Percentiles rank a stretch among this genome's conserved stretches.
Evolutionary conservation across 2,797 vertebrate genomes (phyloP).

Genomic region (Phrynocephalus guinanensis): DNA sequence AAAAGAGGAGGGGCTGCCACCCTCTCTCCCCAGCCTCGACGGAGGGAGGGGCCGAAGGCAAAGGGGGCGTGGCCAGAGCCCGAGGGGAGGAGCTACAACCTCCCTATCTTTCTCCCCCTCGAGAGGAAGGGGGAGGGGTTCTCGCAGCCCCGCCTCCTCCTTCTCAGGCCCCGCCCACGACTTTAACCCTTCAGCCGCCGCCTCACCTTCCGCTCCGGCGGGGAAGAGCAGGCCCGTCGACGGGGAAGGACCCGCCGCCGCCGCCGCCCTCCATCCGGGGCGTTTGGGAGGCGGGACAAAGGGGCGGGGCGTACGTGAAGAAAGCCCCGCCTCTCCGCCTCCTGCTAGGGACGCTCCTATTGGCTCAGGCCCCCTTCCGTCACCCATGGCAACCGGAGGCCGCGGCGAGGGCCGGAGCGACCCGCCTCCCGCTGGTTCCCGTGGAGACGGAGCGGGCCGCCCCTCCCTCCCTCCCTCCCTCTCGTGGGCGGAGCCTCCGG

Average conservation of each 20-base stretch:
- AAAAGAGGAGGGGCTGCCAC: not conserved
- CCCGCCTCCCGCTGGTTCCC: not conserved
- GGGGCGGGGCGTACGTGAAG: not conserved
- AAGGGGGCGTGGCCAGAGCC: not conserved
- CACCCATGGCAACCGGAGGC: not conserved
- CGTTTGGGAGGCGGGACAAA: not conserved
- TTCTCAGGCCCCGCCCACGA: not conserved
- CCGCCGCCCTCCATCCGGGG: slow-evolving; percentile 34
- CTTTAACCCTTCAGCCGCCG: no score
- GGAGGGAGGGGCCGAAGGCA: not conserved
- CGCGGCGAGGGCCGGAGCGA: not conserved
- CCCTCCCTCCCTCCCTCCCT: not conserved
- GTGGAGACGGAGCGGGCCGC: not conserved
- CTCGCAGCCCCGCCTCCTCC: not conserved
- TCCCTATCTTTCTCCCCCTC: no score
- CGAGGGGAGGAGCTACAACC: not conserved
- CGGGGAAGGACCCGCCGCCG: no score
- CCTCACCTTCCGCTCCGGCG: no score
- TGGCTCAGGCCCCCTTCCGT: not conserved
- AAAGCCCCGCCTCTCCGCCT: not conserved
- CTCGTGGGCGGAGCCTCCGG: not conserved
- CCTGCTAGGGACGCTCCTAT: not conserved
- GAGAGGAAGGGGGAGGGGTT: no score
- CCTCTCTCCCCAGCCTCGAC: no score
- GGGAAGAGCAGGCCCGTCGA: no score